A percentile compares a stretch with the other conserved stretches of the same genome.
These are phyloP conservation scores for Leucoptera coffeella DNA, from an alignment of 2,888 invertebrate genomes.

Conservation along the genomic window DNA sequence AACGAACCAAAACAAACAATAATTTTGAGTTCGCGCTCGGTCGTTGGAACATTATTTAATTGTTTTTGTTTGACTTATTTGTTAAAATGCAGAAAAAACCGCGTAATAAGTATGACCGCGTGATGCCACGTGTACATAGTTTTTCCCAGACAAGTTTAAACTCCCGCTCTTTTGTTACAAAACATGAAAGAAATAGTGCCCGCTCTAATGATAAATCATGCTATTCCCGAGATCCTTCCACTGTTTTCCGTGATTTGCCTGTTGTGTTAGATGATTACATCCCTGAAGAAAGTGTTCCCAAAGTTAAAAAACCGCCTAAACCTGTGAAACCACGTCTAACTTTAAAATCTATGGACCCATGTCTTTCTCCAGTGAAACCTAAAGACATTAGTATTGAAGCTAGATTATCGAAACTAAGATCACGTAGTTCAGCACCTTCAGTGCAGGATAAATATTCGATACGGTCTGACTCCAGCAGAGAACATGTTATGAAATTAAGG, in stretches of 20 bases:
- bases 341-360: conserved; percentile 25
- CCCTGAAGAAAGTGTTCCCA: conserved; percentile 13
- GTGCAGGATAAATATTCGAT: conserved; percentile 11
- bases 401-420: conserved; percentile 9
- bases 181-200: conserved; percentile 21
- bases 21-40: not conserved
- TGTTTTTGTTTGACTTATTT: not conserved
- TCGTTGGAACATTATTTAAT: not conserved
- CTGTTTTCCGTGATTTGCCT: conserved; percentile 28
- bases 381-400: conserved; percentile 1
- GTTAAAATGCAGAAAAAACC: conserved; percentile 1
- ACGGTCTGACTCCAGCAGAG: conserved; percentile 24
- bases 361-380: not conserved
- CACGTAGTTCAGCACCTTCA: conserved; percentile 18
- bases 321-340: conserved; percentile 31
- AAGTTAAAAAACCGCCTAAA: conserved; percentile 12
- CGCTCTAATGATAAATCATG: conserved; percentile 29
- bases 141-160: conserved; percentile 14
- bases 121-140: conserved; percentile 29
- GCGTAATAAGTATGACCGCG: conserved; percentile 22
- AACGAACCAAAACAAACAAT: not conserved
- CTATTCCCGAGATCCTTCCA: conserved; percentile 19
- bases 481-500: conserved; percentile 34
- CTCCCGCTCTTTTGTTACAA: conserved; percentile 19
- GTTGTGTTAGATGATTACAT: conserved; percentile 25